These are phyloP conservation scores for Blastomussa wellsi DNA, from an alignment of 92 coral and sea anemone species.

Conservation along the genomic window DNA sequence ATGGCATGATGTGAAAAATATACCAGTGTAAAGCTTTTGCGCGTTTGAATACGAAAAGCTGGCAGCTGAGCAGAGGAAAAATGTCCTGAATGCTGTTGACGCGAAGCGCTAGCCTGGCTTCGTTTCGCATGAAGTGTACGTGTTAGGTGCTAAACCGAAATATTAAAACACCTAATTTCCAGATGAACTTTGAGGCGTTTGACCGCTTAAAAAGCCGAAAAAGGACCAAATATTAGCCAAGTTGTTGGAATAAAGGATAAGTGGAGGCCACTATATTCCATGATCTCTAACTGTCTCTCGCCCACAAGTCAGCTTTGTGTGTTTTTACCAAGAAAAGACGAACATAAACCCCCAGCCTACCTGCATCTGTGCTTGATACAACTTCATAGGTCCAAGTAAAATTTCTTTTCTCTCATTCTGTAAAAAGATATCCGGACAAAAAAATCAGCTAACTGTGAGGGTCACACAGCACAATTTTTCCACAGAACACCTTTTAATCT, in stretches of 20 bases:
- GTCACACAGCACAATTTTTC: conserved; percentile 7
- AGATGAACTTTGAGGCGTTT: conserved; percentile 16
- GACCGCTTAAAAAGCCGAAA: conserved; percentile 29
- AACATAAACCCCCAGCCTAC: conserved; percentile 58
- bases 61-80: conserved; percentile 36
- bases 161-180: conserved; percentile 5
- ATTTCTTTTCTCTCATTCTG: conserved; percentile 92
- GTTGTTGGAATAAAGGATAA: conserved; percentile 21
- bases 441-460: conserved; percentile 15
- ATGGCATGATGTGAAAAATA: not conserved
- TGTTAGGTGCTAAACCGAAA: conserved; percentile 30
- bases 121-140: conserved; percentile 26
- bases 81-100: conserved; percentile 32
- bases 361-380: conserved; percentile 96
- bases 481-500: conserved; percentile 23
- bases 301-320: conserved; percentile 50
- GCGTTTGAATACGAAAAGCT: conserved; percentile 22
- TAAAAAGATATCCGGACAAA: conserved; percentile 26
- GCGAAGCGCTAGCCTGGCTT: conserved; percentile 30
- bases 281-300: conserved; percentile 32
- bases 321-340: conserved; percentile 47
- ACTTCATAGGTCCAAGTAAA: conserved; percentile 95
- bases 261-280: not conserved
- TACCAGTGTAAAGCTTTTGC: not conserved
- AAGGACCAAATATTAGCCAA: conserved; percentile 5